phyloP scores from a whole-genome alignment of 2,797 vertebrate species.

The Hemibagrus guttatus region DNA sequence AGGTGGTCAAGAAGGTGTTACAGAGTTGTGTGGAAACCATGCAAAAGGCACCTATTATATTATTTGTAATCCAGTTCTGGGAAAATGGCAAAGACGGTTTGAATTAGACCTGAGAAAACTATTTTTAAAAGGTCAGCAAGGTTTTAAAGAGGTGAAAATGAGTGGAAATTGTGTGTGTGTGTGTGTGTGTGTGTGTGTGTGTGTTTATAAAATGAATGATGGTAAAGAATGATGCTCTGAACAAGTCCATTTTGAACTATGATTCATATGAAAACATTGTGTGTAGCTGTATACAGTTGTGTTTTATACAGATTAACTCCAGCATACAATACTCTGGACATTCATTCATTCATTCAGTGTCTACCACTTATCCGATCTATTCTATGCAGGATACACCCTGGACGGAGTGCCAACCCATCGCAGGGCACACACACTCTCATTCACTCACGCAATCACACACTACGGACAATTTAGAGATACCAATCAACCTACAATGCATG shows the following conservation, averaged over 20 bases:
- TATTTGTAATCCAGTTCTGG: constrained; percentile 1
- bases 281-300: background rate
- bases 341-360: no score
- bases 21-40: background rate
- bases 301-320: background rate
- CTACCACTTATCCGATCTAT: no score
- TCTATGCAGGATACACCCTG: no score
- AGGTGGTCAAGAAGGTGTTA: constrained; percentile 14
- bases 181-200: background rate
- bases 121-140: background rate
- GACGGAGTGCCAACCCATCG: no score
- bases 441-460: no score
- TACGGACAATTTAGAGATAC: no score
- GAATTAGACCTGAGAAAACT: background rate
- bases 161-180: background rate
- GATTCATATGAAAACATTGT: background rate
- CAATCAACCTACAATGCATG: no score
- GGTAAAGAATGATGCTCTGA: background rate
- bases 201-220: background rate
- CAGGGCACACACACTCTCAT: no score
- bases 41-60: background rate
- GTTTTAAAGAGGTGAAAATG: constrained; percentile 14
- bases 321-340: background rate
- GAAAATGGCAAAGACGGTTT: constrained; percentile 2
- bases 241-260: background rate